Percentiles rank a stretch among this genome's conserved stretches.
Conservation (phyloP, 1,140 invertebrate genomes). For the Chrysomallon squamiferum region DNA sequence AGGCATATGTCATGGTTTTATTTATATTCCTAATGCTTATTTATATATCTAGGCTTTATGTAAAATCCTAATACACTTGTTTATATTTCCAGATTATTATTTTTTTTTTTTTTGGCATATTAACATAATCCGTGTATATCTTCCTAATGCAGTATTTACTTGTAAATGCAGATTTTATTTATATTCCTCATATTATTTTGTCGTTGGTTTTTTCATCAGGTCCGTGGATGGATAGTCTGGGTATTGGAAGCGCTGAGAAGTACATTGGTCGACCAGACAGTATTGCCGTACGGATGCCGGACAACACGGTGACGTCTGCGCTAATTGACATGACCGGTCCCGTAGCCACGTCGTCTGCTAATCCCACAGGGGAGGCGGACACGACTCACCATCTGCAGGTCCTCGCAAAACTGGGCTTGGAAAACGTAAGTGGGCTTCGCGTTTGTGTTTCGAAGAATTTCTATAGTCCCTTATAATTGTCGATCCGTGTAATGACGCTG, state of each 20-base stretch:
- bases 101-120: neutral
- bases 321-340: slow-evolving; percentile 48
- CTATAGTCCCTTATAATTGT: neutral
- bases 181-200: slow-evolving; percentile 10
- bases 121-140: neutral
- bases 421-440: slow-evolving; percentile 38
- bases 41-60: too few relatives aligned
- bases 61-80: too few relatives aligned
- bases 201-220: slow-evolving; percentile 25
- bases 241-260: slow-evolving; percentile 35
- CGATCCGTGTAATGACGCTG: neutral
- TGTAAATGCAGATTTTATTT: neutral
- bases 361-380: slow-evolving; percentile 50
- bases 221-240: slow-evolving; percentile 39
- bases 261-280: slow-evolving; percentile 47
- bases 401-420: slow-evolving; percentile 43
- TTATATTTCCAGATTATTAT: neutral
- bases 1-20: too few relatives aligned
- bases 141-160: neutral
- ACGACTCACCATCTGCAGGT: slow-evolving; percentile 51
- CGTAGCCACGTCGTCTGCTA: slow-evolving; percentile 43
- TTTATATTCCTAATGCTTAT: too few relatives aligned
- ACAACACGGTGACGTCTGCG: slow-evolving; percentile 41
- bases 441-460: neutral
- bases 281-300: slow-evolving; percentile 47